A percentile compares a stretch with the other conserved stretches of the same genome.
These are phyloP conservation scores for Orientallactaga sibirica DNA, from an alignment of 2,797 vertebrate genomes.

Conservation along the genomic window DNA sequence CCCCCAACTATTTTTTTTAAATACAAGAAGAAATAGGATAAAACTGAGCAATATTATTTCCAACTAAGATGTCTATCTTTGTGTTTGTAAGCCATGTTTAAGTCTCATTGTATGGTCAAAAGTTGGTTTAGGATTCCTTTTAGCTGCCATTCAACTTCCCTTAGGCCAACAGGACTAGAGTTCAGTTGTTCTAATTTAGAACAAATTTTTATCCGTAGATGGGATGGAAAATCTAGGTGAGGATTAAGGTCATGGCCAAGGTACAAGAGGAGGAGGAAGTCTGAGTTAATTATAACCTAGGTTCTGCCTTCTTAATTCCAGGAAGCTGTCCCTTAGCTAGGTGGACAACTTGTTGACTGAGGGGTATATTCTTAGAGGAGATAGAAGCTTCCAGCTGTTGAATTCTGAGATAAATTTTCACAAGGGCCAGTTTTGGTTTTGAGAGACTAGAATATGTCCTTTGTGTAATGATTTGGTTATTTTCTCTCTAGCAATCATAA, in stretches of 20 bases:
- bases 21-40: slow-evolving; percentile 22
- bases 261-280: slow-evolving; percentile 75
- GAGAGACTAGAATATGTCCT: not conserved
- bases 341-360: slow-evolving; percentile 67
- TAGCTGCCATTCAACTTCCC: slow-evolving; percentile 39
- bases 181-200: slow-evolving; percentile 54
- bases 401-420: slow-evolving; percentile 62
- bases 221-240: slow-evolving; percentile 16
- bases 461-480: slow-evolving; percentile 55
- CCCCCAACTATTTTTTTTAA: not conserved
- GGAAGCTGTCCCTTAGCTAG: slow-evolving; percentile 59
- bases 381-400: slow-evolving; percentile 46
- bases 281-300: slow-evolving; percentile 74
- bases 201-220: not conserved
- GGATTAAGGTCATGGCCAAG: slow-evolving; percentile 45
- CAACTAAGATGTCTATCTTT: slow-evolving; percentile 36
- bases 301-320: slow-evolving; percentile 53
- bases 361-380: slow-evolving; percentile 53
- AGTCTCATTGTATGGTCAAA: slow-evolving; percentile 19
- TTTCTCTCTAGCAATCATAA: slow-evolving; percentile 33
- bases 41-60: not conserved
- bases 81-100: slow-evolving; percentile 45
- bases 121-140: slow-evolving; percentile 1
- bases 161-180: not conserved
- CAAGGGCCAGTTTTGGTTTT: not conserved